Base-by-base conservation (phyloP, 2,797 vertebrate species). In the Picus viridis region DNA sequence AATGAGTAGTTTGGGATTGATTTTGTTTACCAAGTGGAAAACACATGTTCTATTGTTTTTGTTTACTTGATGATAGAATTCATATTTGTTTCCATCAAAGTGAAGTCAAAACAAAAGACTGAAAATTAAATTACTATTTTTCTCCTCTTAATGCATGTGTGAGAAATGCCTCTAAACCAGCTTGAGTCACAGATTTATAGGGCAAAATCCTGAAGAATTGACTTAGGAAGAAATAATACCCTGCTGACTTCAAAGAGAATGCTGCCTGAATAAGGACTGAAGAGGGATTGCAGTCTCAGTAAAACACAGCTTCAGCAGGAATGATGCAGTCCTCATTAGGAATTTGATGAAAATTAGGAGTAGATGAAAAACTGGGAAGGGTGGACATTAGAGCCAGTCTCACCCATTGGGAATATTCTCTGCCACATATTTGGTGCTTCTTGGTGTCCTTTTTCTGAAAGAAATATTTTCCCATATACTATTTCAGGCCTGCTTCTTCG, bases 21-120 rank as follows among this genome's bases (percentile, higher is more conserved):
- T 90, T 93, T 86, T 94, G 59, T 95, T 94, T 92, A 87, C 93
- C 39, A 59, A 96, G 61, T 88, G 45, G 71, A 94, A 96, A 92
- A 81, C 93, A 95, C 93, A 88, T 92, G 93, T 54, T 88, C 77
- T 53, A 89, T 93, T 95, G 91, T 91, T 86, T 93, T 88, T 84
- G n/a, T 82, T 86, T 86, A 78, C 82, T 86, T 82, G 78, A 47
- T 92, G 86, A 71, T 65, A 92, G 83, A 80, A 94, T 94, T 92
- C 72, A 65, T 91, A 67, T 70, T 92, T 92, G 58, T 94, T 94
- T 90, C 86, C 69, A 77, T 65, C 78, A 80, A 91, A 93, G 26
- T 69, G n/a, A 91, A 86, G 81, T 83, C 56, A 89, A 93, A 92
- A 90, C 88, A 92, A 87, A 91, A 88, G 78, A 88, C 87, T 75